Percentiles rank a stretch among this genome's conserved stretches.
Evolutionary conservation across 2,888 invertebrate species (phyloP).

Genomic region (Hypolimnas misippus): DNA sequence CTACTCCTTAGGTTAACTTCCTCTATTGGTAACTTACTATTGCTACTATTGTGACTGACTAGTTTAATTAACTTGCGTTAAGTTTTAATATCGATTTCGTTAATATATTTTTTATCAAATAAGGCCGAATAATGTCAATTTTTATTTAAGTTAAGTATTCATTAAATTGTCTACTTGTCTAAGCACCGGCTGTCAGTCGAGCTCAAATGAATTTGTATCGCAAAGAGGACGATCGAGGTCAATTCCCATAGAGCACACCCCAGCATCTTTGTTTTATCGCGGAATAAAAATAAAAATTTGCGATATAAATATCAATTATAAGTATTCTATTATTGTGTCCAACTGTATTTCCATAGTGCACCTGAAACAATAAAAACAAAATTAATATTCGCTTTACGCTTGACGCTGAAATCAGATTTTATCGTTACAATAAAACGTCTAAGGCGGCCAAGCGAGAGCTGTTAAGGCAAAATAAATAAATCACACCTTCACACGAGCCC

Average conservation of each 20-base stretch:
- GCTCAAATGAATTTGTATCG: constrained; percentile 67
- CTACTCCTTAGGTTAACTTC: constrained; percentile 53
- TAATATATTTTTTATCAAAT: constrained; percentile 41
- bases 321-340: constrained; percentile 53
- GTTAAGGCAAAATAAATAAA: constrained; percentile 79
- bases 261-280: constrained; percentile 78
- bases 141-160: constrained; percentile 37
- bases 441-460: constrained; percentile 72
- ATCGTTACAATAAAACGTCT: constrained; percentile 59
- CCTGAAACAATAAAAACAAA: constrained; percentile 76
- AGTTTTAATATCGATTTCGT: constrained; percentile 50
- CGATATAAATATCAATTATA: constrained; percentile 53
- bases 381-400: constrained; percentile 44
- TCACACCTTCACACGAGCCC: constrained; percentile 79
- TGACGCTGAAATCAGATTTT: constrained; percentile 19
- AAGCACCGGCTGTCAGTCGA: constrained; percentile 82
- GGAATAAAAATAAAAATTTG: constrained; percentile 55
- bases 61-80: constrained; percentile 57
- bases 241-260: constrained; percentile 77
- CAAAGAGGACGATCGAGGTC: constrained; percentile 65
- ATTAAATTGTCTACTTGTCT: constrained; percentile 72
- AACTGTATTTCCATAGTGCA: constrained; percentile 70
- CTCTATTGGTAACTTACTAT: constrained; percentile 75
- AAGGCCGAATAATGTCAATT: constrained; percentile 56
- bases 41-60: constrained; percentile 69